phyloP scores from a whole-genome alignment of 2,113 vertebrate species.

The Pseudopipra pipra region DNA sequence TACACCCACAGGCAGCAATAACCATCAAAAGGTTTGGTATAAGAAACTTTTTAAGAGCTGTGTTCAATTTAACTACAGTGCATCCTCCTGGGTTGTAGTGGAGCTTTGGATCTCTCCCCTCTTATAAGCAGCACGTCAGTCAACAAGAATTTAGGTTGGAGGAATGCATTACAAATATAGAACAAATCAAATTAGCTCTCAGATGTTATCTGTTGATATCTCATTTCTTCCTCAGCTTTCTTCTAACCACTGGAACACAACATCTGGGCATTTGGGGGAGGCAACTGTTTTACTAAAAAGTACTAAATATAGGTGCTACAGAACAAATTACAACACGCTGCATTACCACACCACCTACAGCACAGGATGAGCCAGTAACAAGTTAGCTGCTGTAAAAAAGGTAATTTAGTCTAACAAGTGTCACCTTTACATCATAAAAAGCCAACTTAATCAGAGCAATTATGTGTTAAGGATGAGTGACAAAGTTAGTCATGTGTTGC shows the following conservation, averaged over 20 bases:
- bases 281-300: not conserved
- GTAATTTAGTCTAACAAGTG: not conserved
- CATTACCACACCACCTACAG: not conserved
- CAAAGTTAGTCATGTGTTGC: not conserved
- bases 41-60: not conserved
- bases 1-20: not conserved
- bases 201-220: constrained; percentile 31
- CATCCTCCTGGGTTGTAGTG: not conserved
- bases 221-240: constrained; percentile 22
- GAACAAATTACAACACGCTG: not conserved
- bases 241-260: constrained; percentile 24
- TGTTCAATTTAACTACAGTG: not conserved
- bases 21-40: fast-evolving
- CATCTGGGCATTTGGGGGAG: not conserved
- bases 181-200: constrained; percentile 54
- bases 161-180: constrained; percentile 40
- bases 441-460: not conserved
- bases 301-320: not conserved
- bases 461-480: not conserved
- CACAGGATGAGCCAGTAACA: not conserved
- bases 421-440: not conserved
- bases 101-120: not conserved
- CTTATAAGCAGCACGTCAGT: constrained; percentile 4
- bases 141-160: constrained; percentile 28
- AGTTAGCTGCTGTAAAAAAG: not conserved